Conservation (phyloP, 2,113 vertebrate genomes). For the Henicopernis longicauda region DNA sequence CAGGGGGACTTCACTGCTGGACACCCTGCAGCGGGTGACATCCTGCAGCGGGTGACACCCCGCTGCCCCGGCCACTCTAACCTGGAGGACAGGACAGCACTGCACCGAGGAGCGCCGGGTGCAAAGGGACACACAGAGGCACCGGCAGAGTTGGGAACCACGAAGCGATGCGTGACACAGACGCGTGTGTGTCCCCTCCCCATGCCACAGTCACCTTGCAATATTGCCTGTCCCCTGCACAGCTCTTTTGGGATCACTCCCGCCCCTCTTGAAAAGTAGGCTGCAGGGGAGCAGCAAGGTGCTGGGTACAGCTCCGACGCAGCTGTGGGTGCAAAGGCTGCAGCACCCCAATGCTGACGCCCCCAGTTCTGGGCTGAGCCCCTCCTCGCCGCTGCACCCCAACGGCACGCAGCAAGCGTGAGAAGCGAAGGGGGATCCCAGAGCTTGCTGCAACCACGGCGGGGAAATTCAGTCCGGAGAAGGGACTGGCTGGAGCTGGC, state of each 20-base stretch:
- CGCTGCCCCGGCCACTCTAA: neutral
- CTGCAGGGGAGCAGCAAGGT: neutral
- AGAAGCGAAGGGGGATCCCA: neutral
- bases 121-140: neutral
- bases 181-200: neutral
- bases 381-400: neutral
- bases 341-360: neutral
- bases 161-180: neutral
- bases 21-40: neutral
- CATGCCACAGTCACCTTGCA: conserved; percentile 13
- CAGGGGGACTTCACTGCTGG: neutral
- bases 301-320: neutral
- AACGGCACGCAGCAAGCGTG: neutral
- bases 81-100: neutral
- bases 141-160: neutral
- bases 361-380: neutral
- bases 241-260: neutral
- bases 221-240: neutral
- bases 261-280: neutral
- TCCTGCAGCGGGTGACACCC: neutral
- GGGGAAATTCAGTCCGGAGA: neutral
- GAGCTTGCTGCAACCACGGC: neutral
- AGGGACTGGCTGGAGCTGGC: neutral
- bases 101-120: neutral
- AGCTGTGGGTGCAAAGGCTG: neutral